phyloP scores from a whole-genome alignment of 2,888 invertebrate genomes.

The Salticus scenicus region DNA sequence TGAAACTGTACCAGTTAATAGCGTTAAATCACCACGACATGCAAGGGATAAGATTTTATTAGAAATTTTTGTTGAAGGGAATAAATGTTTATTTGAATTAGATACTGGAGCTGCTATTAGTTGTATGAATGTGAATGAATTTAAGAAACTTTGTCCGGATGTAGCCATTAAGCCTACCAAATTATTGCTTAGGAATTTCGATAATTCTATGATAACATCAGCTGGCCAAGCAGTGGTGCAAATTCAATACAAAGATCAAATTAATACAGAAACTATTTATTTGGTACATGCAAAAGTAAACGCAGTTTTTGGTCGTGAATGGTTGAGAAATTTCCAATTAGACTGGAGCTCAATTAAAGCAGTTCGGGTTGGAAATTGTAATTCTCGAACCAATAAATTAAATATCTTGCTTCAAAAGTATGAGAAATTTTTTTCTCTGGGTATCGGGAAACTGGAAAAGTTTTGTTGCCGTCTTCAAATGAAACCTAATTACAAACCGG shows the following conservation, averaged over 20 bases:
- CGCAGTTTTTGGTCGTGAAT: conserved; percentile 54
- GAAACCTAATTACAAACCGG: no score
- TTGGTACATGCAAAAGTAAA: conserved; percentile 54
- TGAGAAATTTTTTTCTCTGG: no score
- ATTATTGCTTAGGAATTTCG: conserved; percentile 50
- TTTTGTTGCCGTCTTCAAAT: no score
- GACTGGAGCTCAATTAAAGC: no score
- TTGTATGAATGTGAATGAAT: conserved; percentile 48
- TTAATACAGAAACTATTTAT: conserved; percentile 52
- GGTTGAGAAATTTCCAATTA: conserved; percentile 50
- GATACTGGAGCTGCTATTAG: conserved; percentile 50
- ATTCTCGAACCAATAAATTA: no score
- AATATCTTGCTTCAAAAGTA: no score
- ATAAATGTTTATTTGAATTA: conserved; percentile 45
- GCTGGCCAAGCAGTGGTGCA: conserved; percentile 51
- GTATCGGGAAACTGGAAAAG: no score
- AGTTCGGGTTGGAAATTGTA: no score
- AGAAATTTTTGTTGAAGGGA: conserved; percentile 52
- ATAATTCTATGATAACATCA: conserved; percentile 53
- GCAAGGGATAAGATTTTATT: conserved; percentile 50
- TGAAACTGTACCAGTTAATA: conserved; percentile 52
- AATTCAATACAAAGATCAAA: conserved; percentile 54
- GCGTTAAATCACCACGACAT: conserved; percentile 53
- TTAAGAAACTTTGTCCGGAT: conserved; percentile 51
- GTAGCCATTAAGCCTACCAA: conserved; percentile 52